Evolutionary conservation across 92 coral and sea anemone species (phyloP).

Genomic region (Blastomussa wellsi): DNA sequence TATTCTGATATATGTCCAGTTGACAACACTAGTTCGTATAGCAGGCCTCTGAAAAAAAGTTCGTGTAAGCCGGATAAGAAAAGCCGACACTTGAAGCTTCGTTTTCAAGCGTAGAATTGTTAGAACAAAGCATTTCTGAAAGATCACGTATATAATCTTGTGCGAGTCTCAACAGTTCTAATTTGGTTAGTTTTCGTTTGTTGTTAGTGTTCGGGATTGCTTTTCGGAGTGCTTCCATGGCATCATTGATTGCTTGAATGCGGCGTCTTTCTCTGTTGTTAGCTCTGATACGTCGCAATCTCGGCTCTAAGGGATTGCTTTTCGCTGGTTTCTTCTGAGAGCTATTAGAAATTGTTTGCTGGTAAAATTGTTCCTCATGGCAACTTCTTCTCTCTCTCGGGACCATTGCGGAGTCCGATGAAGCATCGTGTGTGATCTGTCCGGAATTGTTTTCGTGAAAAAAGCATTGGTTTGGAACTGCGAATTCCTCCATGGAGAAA

Average conservation of each 20-base stretch:
- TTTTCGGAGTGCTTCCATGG: constrained; percentile 89
- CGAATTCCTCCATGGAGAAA: constrained; percentile 8
- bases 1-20: background rate
- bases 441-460: background rate
- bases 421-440: background rate
- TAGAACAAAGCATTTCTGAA: constrained; percentile 58
- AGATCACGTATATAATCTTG: constrained; percentile 83
- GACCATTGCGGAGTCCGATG: background rate
- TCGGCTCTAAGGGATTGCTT: constrained; percentile 49
- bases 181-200: constrained; percentile 87
- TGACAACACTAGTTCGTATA: constrained; percentile 9
- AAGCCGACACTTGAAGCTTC: constrained; percentile 5
- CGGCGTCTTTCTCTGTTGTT: constrained; percentile 90
- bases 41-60: constrained; percentile 1
- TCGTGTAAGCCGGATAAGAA: background rate
- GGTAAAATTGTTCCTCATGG: background rate
- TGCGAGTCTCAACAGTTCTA: constrained; percentile 84
- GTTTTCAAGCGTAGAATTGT: background rate
- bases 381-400: background rate
- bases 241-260: constrained; percentile 86
- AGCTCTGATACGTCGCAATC: constrained; percentile 81
- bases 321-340: constrained; percentile 14
- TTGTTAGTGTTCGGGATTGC: constrained; percentile 84
- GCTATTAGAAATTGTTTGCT: background rate
- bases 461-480: constrained; percentile 3